Base-by-base conservation (phyloP, 2,797 vertebrate genomes). In the Apogon hyalosoma region DNA sequence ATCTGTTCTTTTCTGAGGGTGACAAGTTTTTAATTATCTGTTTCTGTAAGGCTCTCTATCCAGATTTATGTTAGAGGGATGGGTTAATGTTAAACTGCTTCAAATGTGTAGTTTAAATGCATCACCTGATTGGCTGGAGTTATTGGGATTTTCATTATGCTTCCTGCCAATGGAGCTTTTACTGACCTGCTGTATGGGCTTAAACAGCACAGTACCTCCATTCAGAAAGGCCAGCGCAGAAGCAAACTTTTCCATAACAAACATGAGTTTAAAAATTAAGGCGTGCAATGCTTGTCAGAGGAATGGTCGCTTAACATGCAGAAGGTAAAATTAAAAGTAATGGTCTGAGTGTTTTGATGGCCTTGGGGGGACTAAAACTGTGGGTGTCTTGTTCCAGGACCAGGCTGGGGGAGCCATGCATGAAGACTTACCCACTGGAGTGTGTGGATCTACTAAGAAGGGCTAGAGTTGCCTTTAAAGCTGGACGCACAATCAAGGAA, bases 361-460 rank as follows among this genome's bases (percentile, higher is more conserved):
- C 5, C 14, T 4, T 69, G 21, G 50, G 6, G 12, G 8, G 21
- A n/a, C 49, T 68, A n/a, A 60, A 54, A 52, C 11, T 28, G 24
- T 28, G 1, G 21, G 46, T 54, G 31, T 15, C 39, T 2, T 53
- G 54, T 85, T 88, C 40, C 70, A 95, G 93, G 81, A 88, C 90
- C 57, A 85, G 89, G 56, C 53, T 87, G 3, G 90, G 82, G 39
- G 92, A 93, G 28, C 59, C 77, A 0, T 90, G 84, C 39, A 56
- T 90, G 69, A 93, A 84, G 77, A 88, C 82, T 0, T 82, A 83
- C 52, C 77, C 84, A 11, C 47, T 85, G 38, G 80, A 88, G 42
- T 92, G 89, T 63, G 77, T 73, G 41, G 88, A 87, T 51, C 79
- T 91, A 15, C 80, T 94, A 68, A 90, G 41, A 64, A 91, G 92